Percentiles rank a stretch among this genome's conserved stretches.
Conservation (phyloP, 2,888 invertebrate genomes). For the Alitta virens region DNA sequence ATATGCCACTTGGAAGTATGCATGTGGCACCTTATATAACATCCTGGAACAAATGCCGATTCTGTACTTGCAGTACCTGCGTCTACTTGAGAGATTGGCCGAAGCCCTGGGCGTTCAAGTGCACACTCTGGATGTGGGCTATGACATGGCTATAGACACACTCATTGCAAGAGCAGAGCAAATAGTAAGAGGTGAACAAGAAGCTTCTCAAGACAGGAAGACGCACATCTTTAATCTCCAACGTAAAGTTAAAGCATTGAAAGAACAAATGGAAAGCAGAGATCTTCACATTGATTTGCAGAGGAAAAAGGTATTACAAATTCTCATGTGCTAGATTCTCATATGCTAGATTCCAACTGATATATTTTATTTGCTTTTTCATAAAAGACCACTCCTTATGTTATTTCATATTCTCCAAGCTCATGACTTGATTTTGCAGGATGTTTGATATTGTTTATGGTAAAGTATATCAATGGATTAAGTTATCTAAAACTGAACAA, state of each 20-base stretch:
- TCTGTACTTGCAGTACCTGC: constrained; percentile 52
- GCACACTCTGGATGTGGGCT: constrained; percentile 75
- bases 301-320: constrained; percentile 77
- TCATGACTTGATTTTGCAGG: no score
- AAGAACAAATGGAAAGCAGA: constrained; percentile 87
- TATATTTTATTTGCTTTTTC: no score
- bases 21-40: no score
- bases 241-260: constrained; percentile 74
- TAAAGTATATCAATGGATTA: no score
- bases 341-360: no score
- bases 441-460: no score
- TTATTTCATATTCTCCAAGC: no score
- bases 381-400: no score
- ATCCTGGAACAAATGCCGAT: no score
- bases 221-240: constrained; percentile 87
- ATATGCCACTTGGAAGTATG: no score
- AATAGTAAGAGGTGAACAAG: constrained; percentile 74
- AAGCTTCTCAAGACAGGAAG: constrained; percentile 81
- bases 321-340: no score
- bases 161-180: constrained; percentile 83
- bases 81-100: constrained; percentile 79
- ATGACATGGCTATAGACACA: constrained; percentile 80
- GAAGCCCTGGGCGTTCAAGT: constrained; percentile 82
- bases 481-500: no score
- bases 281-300: constrained; percentile 88